These are phyloP conservation scores for Tinamus guttatus DNA, from an alignment of 2,113 vertebrate species.

Conservation along the genomic window DNA sequence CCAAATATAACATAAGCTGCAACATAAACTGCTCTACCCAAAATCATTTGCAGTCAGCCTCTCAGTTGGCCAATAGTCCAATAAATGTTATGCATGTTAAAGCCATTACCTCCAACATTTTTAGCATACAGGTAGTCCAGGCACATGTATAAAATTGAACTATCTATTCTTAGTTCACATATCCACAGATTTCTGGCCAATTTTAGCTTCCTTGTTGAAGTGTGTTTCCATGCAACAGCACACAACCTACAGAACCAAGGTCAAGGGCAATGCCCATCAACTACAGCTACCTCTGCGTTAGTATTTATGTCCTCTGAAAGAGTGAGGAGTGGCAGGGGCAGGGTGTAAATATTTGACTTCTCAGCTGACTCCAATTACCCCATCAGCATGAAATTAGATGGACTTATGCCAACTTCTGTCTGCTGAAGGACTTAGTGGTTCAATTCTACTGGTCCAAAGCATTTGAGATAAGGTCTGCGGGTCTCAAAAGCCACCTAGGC, in stretches of 20 bases:
- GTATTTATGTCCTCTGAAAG: background rate
- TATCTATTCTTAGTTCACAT: background rate
- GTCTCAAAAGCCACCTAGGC: background rate
- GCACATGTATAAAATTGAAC: rapidly evolving
- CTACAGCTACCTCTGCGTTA: background rate
- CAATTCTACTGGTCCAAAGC: background rate
- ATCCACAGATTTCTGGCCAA: background rate
- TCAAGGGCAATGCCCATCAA: background rate
- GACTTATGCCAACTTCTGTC: background rate
- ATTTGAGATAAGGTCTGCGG: background rate
- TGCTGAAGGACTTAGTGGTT: background rate
- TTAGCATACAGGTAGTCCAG: background rate
- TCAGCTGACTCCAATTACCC: background rate
- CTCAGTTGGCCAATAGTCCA: background rate
- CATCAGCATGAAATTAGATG: background rate
- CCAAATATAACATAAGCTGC: background rate
- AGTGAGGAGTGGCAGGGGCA: no score
- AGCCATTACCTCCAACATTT: background rate
- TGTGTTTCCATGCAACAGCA: background rate
- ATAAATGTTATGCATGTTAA: rapidly evolving
- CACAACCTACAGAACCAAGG: background rate
- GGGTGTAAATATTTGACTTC: background rate
- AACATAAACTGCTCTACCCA: background rate
- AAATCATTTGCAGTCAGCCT: background rate
- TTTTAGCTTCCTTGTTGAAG: background rate